Conservation (phyloP, 2,888 invertebrate species). For the Volucella inanis region DNA sequence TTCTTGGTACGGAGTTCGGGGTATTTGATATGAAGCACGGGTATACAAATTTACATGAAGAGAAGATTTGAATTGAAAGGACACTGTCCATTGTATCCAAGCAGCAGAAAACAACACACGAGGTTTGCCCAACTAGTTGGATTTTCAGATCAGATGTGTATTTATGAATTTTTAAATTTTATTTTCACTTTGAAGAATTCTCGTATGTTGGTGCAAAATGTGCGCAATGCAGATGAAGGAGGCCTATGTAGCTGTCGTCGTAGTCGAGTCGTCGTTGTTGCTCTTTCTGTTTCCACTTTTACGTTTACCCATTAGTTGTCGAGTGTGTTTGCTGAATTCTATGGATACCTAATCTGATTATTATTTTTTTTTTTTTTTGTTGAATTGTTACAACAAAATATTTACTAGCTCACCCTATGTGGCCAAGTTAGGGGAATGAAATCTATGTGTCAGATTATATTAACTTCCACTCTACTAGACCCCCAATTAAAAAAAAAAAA, state of each 20-base stretch:
- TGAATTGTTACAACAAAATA: conserved; percentile 43
- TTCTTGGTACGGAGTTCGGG: background rate
- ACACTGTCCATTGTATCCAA: background rate
- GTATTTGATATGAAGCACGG: background rate
- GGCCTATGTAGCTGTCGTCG: background rate
- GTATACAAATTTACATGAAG: background rate
- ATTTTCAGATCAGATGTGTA: conserved; percentile 52
- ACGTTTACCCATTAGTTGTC: background rate
- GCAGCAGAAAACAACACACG: conserved; percentile 19
- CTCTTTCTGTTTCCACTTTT: conserved; percentile 8
- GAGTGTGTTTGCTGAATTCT: background rate
- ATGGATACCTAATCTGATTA: conserved; percentile 5
- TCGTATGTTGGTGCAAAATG: conserved; percentile 52
- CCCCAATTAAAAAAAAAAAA: conserved; percentile 46
- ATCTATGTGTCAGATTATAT: conserved; percentile 8
- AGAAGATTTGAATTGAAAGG: conserved; percentile 1
- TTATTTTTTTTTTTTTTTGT: background rate
- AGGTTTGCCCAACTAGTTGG: conserved; percentile 17
- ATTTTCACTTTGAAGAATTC: conserved; percentile 38
- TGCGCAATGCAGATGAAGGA: conserved; percentile 74
- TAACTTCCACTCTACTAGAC: conserved; percentile 26
- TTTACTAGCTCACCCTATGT: conserved; percentile 30
- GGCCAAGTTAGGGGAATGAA: background rate
- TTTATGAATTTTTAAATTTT: conserved; percentile 50
- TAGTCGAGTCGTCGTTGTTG: too few relatives aligned